Percentiles rank a stretch among this genome's conserved stretches.
Evolutionary conservation across 2,888 invertebrate species (phyloP).

Genomic region (Tribolium freemani): DNA sequence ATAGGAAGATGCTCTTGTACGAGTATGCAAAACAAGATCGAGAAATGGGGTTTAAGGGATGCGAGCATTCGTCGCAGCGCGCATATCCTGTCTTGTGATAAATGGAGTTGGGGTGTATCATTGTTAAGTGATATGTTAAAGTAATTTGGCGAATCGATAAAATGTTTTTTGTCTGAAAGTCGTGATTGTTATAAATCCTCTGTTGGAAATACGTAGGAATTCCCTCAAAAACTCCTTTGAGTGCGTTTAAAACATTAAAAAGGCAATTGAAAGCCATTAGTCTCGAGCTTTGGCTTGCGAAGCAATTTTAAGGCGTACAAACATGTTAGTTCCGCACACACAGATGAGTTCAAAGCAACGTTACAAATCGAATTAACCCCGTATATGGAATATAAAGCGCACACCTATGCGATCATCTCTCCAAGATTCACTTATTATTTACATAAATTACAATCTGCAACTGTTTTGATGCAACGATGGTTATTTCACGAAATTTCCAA

Average conservation of each 20-base stretch:
- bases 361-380: constrained; percentile 52
- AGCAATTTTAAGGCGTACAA: constrained; percentile 56
- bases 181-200: constrained; percentile 38
- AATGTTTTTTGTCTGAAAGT: constrained; percentile 2
- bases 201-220: constrained; percentile 34
- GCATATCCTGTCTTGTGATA: constrained; percentile 11
- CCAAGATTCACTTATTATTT: constrained; percentile 40
- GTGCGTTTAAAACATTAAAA: constrained; percentile 57
- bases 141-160: background rate
- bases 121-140: background rate
- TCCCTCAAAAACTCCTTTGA: constrained; percentile 46
- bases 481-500: background rate
- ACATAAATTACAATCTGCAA: constrained; percentile 38
- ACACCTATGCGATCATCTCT: constrained; percentile 41
- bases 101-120: constrained; percentile 6
- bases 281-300: constrained; percentile 54
- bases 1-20: constrained; percentile 29
- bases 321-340: constrained; percentile 60
- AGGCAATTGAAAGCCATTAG: constrained; percentile 59
- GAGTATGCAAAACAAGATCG: constrained; percentile 38
- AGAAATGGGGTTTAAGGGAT: constrained; percentile 20
- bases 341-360: constrained; percentile 58
- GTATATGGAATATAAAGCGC: constrained; percentile 51
- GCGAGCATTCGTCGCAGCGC: constrained; percentile 25
- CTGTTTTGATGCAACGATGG: constrained; percentile 7